Conservation (phyloP, 2,113 vertebrate species). For the Oceanites oceanicus region DNA sequence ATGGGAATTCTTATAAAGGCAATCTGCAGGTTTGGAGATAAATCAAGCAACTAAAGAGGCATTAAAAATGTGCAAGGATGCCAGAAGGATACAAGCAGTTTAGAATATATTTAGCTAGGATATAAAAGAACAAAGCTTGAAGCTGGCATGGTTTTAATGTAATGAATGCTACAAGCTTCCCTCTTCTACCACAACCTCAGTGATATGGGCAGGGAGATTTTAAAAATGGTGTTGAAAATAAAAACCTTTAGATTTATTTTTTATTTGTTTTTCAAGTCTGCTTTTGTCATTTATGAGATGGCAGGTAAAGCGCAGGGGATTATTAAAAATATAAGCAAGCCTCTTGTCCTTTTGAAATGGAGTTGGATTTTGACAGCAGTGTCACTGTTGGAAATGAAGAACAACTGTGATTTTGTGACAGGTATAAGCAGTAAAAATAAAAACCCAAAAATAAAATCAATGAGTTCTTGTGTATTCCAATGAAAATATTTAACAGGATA, state of each 20-base stretch:
- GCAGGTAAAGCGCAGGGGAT: neutral
- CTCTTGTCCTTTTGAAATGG: neutral
- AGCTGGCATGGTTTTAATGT: neutral
- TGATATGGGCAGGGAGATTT: neutral
- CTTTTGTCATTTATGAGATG: neutral
- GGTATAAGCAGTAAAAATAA: neutral
- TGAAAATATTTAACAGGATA: neutral
- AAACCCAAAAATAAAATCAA: neutral
- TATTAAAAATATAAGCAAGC: conserved; percentile 10
- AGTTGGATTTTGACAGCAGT: neutral
- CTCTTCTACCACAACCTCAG: neutral
- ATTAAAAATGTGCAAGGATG: conserved; percentile 42
- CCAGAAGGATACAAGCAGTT: conserved; percentile 10
- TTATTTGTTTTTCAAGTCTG: neutral
- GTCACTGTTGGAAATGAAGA: neutral
- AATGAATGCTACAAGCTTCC: neutral
- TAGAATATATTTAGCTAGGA: conserved; percentile 42
- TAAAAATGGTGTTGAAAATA: neutral
- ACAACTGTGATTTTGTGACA: neutral
- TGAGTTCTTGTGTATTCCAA: neutral
- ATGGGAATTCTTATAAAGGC: conserved; percentile 47
- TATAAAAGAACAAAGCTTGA: conserved; percentile 32
- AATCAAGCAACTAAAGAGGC: conserved; percentile 55
- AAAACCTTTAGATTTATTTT: neutral
- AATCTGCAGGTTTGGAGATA: conserved; percentile 53